Evolutionary conservation across 2,113 vertebrate species (phyloP).

Genomic region (Marmota monax): DNA sequence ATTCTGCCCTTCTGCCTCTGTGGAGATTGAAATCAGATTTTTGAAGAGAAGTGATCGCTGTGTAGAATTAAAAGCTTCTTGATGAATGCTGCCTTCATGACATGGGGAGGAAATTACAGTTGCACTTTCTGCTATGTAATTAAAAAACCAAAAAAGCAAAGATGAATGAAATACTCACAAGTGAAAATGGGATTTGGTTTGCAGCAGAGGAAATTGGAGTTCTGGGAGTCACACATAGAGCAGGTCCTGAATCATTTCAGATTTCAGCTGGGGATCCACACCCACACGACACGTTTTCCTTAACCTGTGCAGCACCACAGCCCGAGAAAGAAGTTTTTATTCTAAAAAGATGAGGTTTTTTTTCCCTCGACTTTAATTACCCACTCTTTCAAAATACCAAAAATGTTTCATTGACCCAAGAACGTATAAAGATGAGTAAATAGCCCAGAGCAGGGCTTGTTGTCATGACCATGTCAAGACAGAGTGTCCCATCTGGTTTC

Average conservation of each 20-base stretch:
- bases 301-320: not conserved
- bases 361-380: not conserved
- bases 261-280: not conserved
- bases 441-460: not conserved
- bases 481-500: not conserved
- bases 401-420: not conserved
- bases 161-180: conserved; percentile 67
- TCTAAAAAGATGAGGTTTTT: not conserved
- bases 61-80: conserved; percentile 74
- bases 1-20: conserved; percentile 34
- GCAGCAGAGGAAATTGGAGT: conserved; percentile 61
- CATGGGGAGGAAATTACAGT: conserved; percentile 70
- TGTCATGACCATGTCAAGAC: not conserved
- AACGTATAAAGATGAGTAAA: not conserved
- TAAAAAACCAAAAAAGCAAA: conserved; percentile 76
- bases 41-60: conserved; percentile 69
- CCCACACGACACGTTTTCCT: not conserved
- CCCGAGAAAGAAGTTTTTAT: not conserved
- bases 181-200: conserved; percentile 73
- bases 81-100: conserved; percentile 67
- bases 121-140: conserved; percentile 68
- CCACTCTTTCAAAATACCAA: not conserved
- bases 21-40: conserved; percentile 72
- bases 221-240: not conserved
- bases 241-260: conserved; percentile 8